A percentile compares a stretch with the other conserved stretches of the same genome.
These are phyloP conservation scores for Leptinotarsa tumamoca DNA, from an alignment of 2,888 invertebrate species.

Conservation along the genomic window DNA sequence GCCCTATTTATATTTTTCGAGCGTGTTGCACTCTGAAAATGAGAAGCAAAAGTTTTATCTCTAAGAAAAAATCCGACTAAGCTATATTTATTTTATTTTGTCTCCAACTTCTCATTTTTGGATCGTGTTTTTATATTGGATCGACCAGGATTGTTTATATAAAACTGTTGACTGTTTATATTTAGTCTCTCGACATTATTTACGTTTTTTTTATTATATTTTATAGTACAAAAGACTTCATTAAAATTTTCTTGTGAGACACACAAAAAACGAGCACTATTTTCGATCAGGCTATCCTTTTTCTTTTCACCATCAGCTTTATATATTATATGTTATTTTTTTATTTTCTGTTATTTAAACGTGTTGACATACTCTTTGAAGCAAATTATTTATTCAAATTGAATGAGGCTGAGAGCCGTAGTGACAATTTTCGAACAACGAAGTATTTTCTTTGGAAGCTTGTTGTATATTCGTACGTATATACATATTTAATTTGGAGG, in stretches of 20 bases:
- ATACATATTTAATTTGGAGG: not conserved
- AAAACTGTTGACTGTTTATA: conserved; percentile 47
- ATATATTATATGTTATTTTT: conserved; percentile 27
- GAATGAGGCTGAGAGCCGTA: not conserved
- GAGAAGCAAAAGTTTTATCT: conserved; percentile 36
- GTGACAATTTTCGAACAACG: conserved; percentile 7
- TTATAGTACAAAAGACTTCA: conserved; percentile 59
- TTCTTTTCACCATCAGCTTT: conserved; percentile 32
- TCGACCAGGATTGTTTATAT: conserved; percentile 46
- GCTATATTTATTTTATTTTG: conserved; percentile 28
- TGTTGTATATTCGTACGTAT: not conserved
- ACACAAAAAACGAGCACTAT: conserved; percentile 37
- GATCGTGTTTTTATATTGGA: conserved; percentile 50
- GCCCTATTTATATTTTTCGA: conserved; percentile 30
- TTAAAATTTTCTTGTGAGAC: conserved; percentile 33
- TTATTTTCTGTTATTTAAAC: conserved; percentile 32
- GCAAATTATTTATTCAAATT: conserved; percentile 24
- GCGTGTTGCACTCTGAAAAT: conserved; percentile 52
- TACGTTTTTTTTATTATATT: conserved; percentile 53
- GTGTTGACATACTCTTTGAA: conserved; percentile 59
- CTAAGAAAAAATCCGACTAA: not conserved
- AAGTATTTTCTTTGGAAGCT: not conserved
- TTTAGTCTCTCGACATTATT: conserved; percentile 34
- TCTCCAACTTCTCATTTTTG: conserved; percentile 37
- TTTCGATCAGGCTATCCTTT: conserved; percentile 38